A percentile compares a stretch with the other conserved stretches of the same genome.
These are phyloP conservation scores for Agapornis canus DNA, from an alignment of 2,797 vertebrate species.

Conservation along the genomic window DNA sequence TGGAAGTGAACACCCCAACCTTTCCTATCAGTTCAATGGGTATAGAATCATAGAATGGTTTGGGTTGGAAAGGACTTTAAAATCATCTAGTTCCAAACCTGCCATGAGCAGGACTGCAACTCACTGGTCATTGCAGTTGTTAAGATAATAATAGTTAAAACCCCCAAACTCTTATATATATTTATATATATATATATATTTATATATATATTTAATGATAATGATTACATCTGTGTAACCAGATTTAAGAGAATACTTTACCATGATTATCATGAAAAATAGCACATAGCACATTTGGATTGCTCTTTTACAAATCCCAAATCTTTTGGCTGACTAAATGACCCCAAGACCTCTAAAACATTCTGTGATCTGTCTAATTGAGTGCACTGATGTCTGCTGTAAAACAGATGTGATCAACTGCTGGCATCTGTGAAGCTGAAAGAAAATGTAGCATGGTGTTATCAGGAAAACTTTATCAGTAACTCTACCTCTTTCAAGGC, in stretches of 20 bases:
- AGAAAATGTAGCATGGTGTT: conserved; percentile 27
- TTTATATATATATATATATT: rapidly evolving
- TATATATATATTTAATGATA: background rate
- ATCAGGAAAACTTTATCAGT: conserved; percentile 38
- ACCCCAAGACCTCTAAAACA: conserved; percentile 42
- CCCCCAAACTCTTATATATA: rapidly evolving
- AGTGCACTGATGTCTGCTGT: conserved; percentile 49
- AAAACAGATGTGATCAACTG: conserved; percentile 63
- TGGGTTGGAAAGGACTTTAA: background rate
- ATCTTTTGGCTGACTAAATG: conserved; percentile 43
- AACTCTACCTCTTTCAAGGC: conserved; percentile 44
- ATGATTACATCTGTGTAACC: background rate
- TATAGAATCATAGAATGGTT: background rate
- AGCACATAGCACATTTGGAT: background rate
- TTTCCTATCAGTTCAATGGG: background rate
- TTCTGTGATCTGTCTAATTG: conserved; percentile 61
- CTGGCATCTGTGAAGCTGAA: conserved; percentile 41
- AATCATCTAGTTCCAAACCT: background rate
- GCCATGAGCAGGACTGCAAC: background rate
- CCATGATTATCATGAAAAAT: background rate
- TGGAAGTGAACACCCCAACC: background rate
- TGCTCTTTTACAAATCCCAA: conserved; percentile 20
- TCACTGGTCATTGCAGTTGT: background rate
- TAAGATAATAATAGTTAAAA: background rate
- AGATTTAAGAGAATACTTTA: background rate